Conservation (phyloP, 2,113 vertebrate species). For the Forbesichthys agassizii region DNA sequence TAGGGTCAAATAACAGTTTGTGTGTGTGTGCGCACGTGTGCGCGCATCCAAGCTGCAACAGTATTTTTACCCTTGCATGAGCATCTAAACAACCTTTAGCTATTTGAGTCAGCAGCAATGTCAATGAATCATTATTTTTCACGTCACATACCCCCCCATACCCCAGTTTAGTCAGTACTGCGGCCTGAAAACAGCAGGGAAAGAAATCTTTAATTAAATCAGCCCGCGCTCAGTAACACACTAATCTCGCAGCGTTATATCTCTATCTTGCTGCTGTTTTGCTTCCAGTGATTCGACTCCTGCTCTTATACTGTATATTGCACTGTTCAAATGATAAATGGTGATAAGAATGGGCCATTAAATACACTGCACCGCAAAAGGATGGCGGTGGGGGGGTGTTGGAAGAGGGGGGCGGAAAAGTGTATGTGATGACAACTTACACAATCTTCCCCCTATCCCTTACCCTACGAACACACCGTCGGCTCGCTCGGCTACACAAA, state of each 20-base stretch:
- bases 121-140: slow-evolving; percentile 54
- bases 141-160: slow-evolving; percentile 17
- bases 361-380: slow-evolving; percentile 68
- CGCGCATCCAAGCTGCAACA: neutral
- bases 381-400: slow-evolving; percentile 45
- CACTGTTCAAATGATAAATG: slow-evolving; percentile 72
- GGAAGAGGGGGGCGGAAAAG: slow-evolving; percentile 52
- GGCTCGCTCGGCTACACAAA: no score
- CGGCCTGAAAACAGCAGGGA: slow-evolving; percentile 37
- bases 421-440: slow-evolving; percentile 49
- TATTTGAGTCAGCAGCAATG: slow-evolving; percentile 38
- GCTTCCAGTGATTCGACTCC: slow-evolving; percentile 51
- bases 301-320: slow-evolving; percentile 57
- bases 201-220: slow-evolving; percentile 59
- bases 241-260: slow-evolving; percentile 45
- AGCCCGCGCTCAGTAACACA: slow-evolving; percentile 44
- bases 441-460: neutral
- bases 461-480: neutral
- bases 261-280: slow-evolving; percentile 65
- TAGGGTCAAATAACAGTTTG: neutral
- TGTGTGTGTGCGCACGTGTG: neutral
- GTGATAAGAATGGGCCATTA: slow-evolving; percentile 70
- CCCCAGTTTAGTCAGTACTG: slow-evolving; percentile 24
- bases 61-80: slow-evolving; percentile 6
- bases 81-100: slow-evolving; percentile 43